These are phyloP conservation scores for Halichondria panicea DNA, from an alignment of 37 sponge, comb jelly and placozoan genomes.

Conservation along the genomic window DNA sequence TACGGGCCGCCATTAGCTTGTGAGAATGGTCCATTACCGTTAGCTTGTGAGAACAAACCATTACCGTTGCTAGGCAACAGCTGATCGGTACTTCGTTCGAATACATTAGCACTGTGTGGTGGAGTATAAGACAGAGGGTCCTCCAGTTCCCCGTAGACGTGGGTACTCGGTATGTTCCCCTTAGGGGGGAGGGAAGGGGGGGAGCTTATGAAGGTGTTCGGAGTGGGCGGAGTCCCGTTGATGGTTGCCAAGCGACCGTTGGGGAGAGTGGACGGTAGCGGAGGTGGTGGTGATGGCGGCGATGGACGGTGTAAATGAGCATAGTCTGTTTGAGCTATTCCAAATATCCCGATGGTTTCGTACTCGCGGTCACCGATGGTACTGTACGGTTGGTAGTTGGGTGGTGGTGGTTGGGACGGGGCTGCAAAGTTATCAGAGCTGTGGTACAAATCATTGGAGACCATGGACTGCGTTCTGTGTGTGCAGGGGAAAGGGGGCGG, in stretches of 20 bases:
- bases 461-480: neutral
- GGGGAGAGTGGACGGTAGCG: slow-evolving; percentile 1
- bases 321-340: slow-evolving; percentile 13
- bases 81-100: no score
- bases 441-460: slow-evolving; percentile 20
- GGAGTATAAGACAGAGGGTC: neutral
- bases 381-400: slow-evolving; percentile 27
- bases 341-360: slow-evolving; percentile 7
- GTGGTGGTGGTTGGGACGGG: slow-evolving; percentile 12
- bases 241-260: slow-evolving; percentile 3
- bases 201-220: neutral
- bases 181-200: neutral
- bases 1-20: neutral
- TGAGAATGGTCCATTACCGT: neutral
- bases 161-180: neutral
- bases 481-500: neutral
- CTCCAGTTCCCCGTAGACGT: slow-evolving; percentile 22
- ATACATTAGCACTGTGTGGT: slow-evolving; percentile 2
- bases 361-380: slow-evolving; percentile 36
- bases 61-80: neutral
- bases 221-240: neutral
- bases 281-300: neutral
- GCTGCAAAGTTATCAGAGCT: neutral
- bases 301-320: slow-evolving; percentile 32
- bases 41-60: neutral